Evolutionary conservation across 2,888 invertebrate species (phyloP), one percentile per base, ranked within the genome.

Genomic region (Idaea dimidiata): DNA sequence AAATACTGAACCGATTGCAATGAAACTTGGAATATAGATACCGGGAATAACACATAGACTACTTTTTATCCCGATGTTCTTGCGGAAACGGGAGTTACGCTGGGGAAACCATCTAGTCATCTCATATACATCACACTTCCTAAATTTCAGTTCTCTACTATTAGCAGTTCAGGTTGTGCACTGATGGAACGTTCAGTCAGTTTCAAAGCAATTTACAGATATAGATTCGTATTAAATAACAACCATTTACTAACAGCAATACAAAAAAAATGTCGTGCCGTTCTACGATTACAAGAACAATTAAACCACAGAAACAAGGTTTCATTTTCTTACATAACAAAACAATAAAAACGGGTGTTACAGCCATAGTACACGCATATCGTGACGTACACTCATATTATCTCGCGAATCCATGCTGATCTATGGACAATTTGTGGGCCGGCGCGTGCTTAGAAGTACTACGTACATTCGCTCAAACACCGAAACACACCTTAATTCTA

Each of bases 371-470:
- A 63, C 32, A 66, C 66, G 68, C 72, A 73, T 73, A 70, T 83
- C 81, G 80, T 82, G 83, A 80, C 77, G 75, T 72, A 69, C 66
- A 72, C 61, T 73, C 71, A 72, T 62, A 59, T 71, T 79, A 81
- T 81, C 82, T 78, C 68, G 67, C 72, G 77, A 60, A 24, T 59
- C 65, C 65, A 78, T 76, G 77, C 72, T 72, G 78, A 83, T 82
- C 82, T 80, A 67, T 81, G 78, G 82, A 83, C 85, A 88, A 86
- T 88, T 88, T 87, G 88, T 82, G 87, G 83, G 81, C 84, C 85
- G 86, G 80, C 82, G 70, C 78, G 74, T 73, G 75, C 77, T 64
- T 71, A 76, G 88, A 88, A 87, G 87, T 79, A 80, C 72, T 60
- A 43, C 14, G 5, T 60, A 53, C 59, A 55, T 16, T 16, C 7